Evolutionary conservation across 2,113 vertebrate genomes (phyloP).

Genomic region (Nestor notabilis): DNA sequence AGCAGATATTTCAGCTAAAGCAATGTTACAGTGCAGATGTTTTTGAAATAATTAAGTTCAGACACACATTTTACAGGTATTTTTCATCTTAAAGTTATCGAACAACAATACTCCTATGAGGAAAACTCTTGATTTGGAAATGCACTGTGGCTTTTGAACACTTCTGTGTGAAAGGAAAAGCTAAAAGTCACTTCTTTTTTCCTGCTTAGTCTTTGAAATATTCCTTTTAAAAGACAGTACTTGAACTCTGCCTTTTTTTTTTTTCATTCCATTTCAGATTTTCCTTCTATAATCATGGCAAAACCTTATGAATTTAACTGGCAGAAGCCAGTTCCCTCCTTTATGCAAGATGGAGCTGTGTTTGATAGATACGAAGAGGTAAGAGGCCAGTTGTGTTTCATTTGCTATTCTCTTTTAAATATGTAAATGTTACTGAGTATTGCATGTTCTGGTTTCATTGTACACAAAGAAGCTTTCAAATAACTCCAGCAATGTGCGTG

Average conservation of each 20-base stretch:
- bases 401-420: background rate
- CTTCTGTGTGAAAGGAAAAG: background rate
- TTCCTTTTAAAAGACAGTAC: background rate
- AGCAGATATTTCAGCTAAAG: background rate
- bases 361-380: conserved; percentile 99
- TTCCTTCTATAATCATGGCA: conserved; percentile 87
- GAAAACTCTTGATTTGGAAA: background rate
- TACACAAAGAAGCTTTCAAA: background rate
- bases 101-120: background rate
- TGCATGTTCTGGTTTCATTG: background rate
- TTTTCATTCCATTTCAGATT: conserved; percentile 75
- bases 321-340: conserved; percentile 93
- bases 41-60: background rate
- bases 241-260: background rate
- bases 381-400: conserved; percentile 54
- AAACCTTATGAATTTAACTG: conserved; percentile 99
- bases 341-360: conserved; percentile 92
- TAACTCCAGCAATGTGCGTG: background rate
- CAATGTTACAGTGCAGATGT: background rate
- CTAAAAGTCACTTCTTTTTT: background rate
- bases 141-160: background rate
- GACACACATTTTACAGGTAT: background rate
- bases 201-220: background rate
- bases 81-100: background rate
- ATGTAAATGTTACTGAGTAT: background rate